Evolutionary conservation across 2,797 vertebrate species (phyloP), one percentile per base, ranked within the genome.

Genomic region (Sebastes vulpes): DNA sequence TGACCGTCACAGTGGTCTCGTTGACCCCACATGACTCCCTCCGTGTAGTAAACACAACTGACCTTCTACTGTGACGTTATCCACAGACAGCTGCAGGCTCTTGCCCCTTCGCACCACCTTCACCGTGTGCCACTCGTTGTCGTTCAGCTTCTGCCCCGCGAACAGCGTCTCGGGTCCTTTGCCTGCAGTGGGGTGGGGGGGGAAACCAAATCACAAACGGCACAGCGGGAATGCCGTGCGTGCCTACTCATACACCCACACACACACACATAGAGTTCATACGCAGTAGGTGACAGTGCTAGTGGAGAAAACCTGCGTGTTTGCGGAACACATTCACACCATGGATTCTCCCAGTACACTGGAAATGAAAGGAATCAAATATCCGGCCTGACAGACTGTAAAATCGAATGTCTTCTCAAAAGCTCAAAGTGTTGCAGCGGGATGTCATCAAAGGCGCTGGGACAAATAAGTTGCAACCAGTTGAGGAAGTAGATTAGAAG

Each of bases 41-140:
- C 18, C 0, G 57, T 54, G 31, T 21, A 3, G 3, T 0, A 4
- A 73, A 54, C 54, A 31, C 26, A 23, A 81, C 94, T 77, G 84
- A 98, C 98, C 98, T 96, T 99, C 98, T 23, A 98, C 97, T 0
- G 98, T 98, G 93, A 98, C 96, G 20, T 99, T 98, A 89, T 99
- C 98, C 80, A 99, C 98, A 0, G 97, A 97, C 53, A 99, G 97
- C 95, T 98, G 98, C 85, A 99, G 94, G 93, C 95, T 98, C 93
- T 97, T 98, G 76, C 98, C 98, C 38, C 98, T 90, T 11, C 98
- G 96, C 28, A 96, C 89, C 89, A 98, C 97, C 71, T 97, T 96
- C 89, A 98, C 97, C 0, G 96, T 95, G 95, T 99, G 98, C 98
- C 98, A 99, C 89, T 98, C 97, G 4, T 98, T 98, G 91, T 98